These are phyloP conservation scores for Agrotis clavis DNA, from an alignment of 2,888 invertebrate species.

Conservation along the genomic window DNA sequence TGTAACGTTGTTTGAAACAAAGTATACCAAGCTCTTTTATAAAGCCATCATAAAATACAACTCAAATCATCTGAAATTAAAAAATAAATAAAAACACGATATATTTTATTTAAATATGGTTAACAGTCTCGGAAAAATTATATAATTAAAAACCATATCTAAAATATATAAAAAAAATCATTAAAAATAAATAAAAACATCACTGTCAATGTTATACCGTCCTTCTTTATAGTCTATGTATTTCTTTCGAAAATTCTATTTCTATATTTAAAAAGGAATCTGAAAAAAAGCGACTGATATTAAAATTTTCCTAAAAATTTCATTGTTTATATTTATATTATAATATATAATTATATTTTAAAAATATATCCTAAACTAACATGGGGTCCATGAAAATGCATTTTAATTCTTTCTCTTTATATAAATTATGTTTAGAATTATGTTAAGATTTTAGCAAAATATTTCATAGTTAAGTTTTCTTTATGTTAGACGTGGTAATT, in stretches of 20 bases:
- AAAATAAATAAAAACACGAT: no score
- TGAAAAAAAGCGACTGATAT: conserved; percentile 40
- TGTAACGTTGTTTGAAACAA: no score
- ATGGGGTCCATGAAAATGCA: conserved; percentile 69
- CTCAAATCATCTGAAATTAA: no score
- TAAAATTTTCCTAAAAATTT: background rate
- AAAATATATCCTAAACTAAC: conserved; percentile 3
- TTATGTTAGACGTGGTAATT: conserved; percentile 21
- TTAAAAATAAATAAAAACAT: background rate
- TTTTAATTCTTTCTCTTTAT: conserved; percentile 53
- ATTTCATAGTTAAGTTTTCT: conserved; percentile 5
- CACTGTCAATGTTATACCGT: conserved; percentile 36
- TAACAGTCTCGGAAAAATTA: background rate
- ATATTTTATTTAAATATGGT: background rate
- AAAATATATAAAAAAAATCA: background rate
- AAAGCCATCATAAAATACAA: no score
- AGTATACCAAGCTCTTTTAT: no score
- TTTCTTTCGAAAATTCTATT: conserved; percentile 13
- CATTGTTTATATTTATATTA: background rate
- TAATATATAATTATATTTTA: conserved; percentile 14
- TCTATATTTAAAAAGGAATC: conserved; percentile 31
- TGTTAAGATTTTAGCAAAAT: conserved; percentile 12
- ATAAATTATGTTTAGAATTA: conserved; percentile 24
- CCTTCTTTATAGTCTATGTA: conserved; percentile 24
- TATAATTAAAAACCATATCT: background rate